Base-by-base conservation (phyloP, 2,888 invertebrate genomes). In the Sarcophaga subvicina region DNA sequence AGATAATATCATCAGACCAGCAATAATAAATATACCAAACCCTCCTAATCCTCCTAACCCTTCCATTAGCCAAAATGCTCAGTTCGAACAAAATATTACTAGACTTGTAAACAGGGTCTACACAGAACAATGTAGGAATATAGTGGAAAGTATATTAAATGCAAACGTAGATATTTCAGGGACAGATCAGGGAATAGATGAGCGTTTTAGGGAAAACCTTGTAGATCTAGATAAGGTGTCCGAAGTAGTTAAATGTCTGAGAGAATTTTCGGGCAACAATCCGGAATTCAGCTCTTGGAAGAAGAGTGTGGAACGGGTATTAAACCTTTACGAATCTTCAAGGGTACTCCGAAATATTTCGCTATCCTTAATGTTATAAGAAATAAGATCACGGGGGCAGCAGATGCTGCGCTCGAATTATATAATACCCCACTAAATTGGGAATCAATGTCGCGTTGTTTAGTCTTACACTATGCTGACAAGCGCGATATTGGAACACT, bases 351-450 rank as follows among this genome's bases (percentile, higher is more conserved):
- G 25, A 25, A 25, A 25, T 25, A 25, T 25, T 25, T 25, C 25
- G 25, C 25, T 25, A 25, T 25, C 25, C 25, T 25, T 25, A 25
- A 25, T 25, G 25, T 25, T 25, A 25, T 25, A 25, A 25, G 25
- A 25, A 25, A 25, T 25, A 25, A 25, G 25, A 17, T 25, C 69
- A 59, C n/a, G 17, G 25, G 25, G 25, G 25, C 2, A 25, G 25
- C 25, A 25, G 54, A 27, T 62, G 37, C 62, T 10, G 62, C 73
- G 45, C 37, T 75, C 6, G 75, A 75, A 22, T 75, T 64, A 10
- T 75, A 75, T 25, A 75, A 63, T 64, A 75, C 64, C 14, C 75
- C 63, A 8, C 11, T 63, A 20, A 63, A 63, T 20, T 63, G 63
- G 20, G 20, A 63, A 63, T 63, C 63, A 20, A 63, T 63, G 25